A percentile compares a stretch with the other conserved stretches of the same genome.
phyloP scores from a whole-genome alignment of 2,113 vertebrate genomes.

The Sebastes schlegelii region DNA sequence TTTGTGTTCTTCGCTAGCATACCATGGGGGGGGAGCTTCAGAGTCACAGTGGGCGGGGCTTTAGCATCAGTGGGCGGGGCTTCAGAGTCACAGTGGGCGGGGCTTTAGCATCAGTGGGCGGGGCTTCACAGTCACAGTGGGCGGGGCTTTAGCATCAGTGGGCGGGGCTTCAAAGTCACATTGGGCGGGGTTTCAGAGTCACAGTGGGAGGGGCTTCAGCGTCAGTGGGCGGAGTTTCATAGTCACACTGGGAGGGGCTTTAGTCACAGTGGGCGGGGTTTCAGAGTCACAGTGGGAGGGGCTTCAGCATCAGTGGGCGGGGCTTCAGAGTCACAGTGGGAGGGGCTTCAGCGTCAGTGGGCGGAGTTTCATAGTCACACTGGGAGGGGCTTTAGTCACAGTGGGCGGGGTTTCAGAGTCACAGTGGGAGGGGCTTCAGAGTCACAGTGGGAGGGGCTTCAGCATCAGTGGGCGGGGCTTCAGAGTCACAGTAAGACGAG shows the following conservation, averaged over 20 bases:
- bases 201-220: not conserved
- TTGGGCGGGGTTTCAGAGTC: not conserved
- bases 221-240: no score
- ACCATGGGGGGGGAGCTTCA: not conserved
- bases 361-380: conserved; percentile 3
- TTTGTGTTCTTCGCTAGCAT: not conserved
- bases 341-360: conserved; percentile 10
- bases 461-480: no score
- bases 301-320: no score
- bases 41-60: not conserved
- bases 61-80: not conserved
- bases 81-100: not conserved
- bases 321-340: no score
- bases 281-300: no score
- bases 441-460: not conserved
- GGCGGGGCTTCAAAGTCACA: no score
- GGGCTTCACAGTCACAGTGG: not conserved
- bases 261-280: no score
- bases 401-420: not conserved
- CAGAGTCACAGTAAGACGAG: no score
- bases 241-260: no score
- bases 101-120: not conserved
- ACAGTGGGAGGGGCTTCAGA: not conserved
- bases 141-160: no score
- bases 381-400: no score